phyloP scores from a whole-genome alignment of 2,797 vertebrate genomes.

The Cyprinodon diabolis region DNA sequence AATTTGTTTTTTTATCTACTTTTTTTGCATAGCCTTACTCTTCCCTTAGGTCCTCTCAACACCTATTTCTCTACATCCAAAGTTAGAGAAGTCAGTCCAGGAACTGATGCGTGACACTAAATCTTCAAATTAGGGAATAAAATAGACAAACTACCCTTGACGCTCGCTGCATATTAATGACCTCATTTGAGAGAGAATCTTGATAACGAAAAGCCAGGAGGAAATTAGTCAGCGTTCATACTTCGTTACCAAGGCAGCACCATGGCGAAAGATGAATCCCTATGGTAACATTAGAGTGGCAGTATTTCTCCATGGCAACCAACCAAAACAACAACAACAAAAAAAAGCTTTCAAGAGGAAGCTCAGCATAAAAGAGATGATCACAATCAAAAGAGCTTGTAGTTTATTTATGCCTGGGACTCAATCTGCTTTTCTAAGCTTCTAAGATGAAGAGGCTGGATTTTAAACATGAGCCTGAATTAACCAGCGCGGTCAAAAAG shows the following conservation, averaged over 20 bases:
- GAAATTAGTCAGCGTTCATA: constrained; percentile 47
- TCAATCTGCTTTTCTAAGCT: not conserved
- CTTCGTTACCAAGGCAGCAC: constrained; percentile 44
- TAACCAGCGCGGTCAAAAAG: constrained; percentile 1
- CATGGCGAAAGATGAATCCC: constrained; percentile 38
- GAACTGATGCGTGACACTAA: not conserved
- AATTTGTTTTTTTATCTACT: not conserved
- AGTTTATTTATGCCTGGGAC: not conserved
- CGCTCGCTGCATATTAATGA: constrained; percentile 45
- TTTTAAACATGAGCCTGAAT: not conserved
- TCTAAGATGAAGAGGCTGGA: not conserved
- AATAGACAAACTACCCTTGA: constrained; percentile 6
- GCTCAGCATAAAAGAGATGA: constrained; percentile 9
- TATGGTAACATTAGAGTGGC: constrained; percentile 49
- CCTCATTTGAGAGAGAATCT: constrained; percentile 22
- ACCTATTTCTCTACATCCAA: not conserved
- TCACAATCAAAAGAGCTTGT: constrained; percentile 3
- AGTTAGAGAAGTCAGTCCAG: not conserved
- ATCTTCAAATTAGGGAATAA: not conserved
- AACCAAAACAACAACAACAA: constrained; percentile 15
- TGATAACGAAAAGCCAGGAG: constrained; percentile 41
- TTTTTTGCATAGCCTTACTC: not conserved
- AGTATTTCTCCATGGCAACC: constrained; percentile 48
- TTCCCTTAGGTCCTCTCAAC: not conserved
- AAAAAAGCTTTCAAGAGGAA: constrained; percentile 18